These are phyloP conservation scores for Platycheirus albimanus DNA, from an alignment of 2,888 invertebrate species.

Conservation along the genomic window DNA sequence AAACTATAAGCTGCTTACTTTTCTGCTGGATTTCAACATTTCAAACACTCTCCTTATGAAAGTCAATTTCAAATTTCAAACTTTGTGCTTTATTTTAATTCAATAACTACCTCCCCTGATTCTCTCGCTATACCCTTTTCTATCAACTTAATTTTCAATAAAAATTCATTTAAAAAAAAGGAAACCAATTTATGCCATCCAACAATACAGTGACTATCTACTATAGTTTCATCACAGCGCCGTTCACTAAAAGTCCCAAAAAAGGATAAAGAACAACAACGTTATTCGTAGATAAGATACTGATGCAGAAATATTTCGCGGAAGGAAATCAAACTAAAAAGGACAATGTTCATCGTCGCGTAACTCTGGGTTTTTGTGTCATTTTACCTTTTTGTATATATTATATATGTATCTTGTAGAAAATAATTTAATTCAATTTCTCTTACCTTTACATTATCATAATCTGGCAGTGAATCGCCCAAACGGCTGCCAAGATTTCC, in stretches of 20 bases:
- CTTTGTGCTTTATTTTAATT: constrained; percentile 54
- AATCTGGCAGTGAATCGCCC: constrained; percentile 85
- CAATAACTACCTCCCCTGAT: constrained; percentile 57
- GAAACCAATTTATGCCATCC: constrained; percentile 63
- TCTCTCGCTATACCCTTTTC: not conserved
- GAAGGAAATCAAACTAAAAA: constrained; percentile 20
- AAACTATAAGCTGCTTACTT: constrained; percentile 55
- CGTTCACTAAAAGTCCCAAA: not conserved
- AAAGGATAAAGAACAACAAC: no score
- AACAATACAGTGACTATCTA: not conserved
- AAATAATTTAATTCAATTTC: constrained; percentile 69
- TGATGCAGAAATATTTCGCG: constrained; percentile 30
- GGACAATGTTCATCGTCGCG: not conserved
- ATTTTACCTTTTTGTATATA: constrained; percentile 27
- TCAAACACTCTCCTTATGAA: constrained; percentile 14
- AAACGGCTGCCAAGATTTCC: constrained; percentile 84
- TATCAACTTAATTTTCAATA: constrained; percentile 66
- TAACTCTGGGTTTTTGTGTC: not conserved
- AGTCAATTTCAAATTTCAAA: constrained; percentile 24
- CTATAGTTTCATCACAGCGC: not conserved
- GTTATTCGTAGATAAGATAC: no score
- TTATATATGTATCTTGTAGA: not conserved
- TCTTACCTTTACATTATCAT: constrained; percentile 88
- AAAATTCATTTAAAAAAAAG: constrained; percentile 66
- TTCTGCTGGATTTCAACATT: not conserved